phyloP scores from a whole-genome alignment of 2,113 vertebrate genomes.

The Hydropotes inermis region DNA sequence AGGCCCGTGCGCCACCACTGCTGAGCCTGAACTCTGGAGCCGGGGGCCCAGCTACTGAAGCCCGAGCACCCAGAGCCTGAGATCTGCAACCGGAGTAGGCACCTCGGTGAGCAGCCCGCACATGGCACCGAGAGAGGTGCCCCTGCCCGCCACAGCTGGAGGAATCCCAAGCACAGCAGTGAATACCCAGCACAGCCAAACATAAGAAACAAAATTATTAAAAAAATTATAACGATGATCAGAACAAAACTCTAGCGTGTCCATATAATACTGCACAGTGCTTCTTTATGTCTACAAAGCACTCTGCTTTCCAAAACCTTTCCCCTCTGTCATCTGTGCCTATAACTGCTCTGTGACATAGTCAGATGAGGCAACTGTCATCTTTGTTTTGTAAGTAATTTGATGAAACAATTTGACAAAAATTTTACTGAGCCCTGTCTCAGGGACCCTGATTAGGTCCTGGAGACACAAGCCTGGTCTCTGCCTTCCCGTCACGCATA shows the following conservation, averaged over 20 bases:
- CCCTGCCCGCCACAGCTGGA: not conserved
- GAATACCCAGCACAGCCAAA: not conserved
- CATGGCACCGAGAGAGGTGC: not conserved
- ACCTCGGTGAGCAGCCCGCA: not conserved
- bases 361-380: not conserved
- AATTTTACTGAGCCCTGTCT: not conserved
- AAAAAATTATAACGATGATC: not conserved
- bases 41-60: not conserved
- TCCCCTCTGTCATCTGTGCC: not conserved
- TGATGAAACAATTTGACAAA: too few relatives aligned
- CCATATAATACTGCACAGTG: rapidly evolving
- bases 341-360: too few relatives aligned
- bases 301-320: not conserved
- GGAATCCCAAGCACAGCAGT: not conserved
- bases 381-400: not conserved
- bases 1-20: rapidly evolving
- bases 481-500: not conserved
- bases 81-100: not conserved
- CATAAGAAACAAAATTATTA: not conserved
- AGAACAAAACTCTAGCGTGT: not conserved
- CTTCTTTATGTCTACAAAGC: not conserved
- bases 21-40: not conserved
- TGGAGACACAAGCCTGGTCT: not conserved
- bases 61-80: rapidly evolving
- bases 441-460: not conserved